phyloP scores from a whole-genome alignment of 2,888 invertebrate species.

The Lamellibrachia satsuma region DNA sequence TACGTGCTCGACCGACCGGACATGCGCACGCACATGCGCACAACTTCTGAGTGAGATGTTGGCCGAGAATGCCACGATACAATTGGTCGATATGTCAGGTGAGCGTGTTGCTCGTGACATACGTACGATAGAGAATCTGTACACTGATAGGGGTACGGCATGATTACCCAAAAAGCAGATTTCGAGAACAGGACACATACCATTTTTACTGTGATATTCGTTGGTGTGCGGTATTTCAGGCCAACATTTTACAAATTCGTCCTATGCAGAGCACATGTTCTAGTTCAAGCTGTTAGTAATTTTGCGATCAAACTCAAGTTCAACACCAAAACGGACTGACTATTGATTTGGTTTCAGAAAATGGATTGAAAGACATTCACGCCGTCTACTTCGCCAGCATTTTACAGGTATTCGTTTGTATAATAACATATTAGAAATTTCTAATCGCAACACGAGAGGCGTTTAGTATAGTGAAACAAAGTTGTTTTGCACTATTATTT shows the following conservation, averaged over 20 bases:
- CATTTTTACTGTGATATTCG: too few relatives aligned
- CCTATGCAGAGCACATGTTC: background rate
- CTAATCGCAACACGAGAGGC: too few relatives aligned
- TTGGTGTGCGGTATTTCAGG: background rate
- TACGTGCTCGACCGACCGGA: background rate
- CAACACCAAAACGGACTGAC: background rate
- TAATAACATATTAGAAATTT: background rate
- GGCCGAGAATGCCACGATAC: constrained; percentile 1
- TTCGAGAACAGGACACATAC: too few relatives aligned
- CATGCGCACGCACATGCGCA: constrained; percentile 13
- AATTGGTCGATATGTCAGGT: background rate
- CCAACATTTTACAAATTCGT: too few relatives aligned
- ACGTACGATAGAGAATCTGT: background rate
- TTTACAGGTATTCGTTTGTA: background rate
- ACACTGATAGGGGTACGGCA: background rate
- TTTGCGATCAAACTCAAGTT: too few relatives aligned
- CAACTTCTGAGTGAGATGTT: background rate
- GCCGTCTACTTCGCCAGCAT: background rate
- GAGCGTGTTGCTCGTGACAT: background rate
- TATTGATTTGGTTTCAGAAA: background rate
- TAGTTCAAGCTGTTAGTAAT: too few relatives aligned
- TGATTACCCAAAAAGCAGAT: too few relatives aligned
- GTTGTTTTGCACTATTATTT: background rate
- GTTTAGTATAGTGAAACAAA: too few relatives aligned
- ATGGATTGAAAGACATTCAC: constrained; percentile 9